Evolutionary conservation across 2,113 vertebrate genomes (phyloP).

Genomic region (Megalops atlanticus): DNA sequence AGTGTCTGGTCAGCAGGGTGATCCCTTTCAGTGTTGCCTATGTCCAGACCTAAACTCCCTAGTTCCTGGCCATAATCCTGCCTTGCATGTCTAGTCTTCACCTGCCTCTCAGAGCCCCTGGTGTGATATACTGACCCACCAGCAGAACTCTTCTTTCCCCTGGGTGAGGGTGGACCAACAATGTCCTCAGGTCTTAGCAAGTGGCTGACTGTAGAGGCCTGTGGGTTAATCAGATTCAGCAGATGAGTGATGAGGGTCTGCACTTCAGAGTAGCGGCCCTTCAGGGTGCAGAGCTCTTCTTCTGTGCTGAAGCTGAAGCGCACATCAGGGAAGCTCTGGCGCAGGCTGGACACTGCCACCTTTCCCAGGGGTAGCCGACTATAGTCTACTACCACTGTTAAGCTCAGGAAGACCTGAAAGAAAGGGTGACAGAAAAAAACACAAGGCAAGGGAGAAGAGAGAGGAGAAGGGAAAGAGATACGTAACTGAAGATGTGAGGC

Average conservation of each 20-base stretch:
- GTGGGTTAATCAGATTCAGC: conserved; percentile 41
- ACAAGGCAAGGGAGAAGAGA: too few relatives aligned
- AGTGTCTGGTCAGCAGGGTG: conserved; percentile 21
- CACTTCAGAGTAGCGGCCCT: conserved; percentile 57
- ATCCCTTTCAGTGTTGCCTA: not conserved
- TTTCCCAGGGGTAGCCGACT: conserved; percentile 64
- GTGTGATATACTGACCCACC: not conserved
- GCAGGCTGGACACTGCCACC: conserved; percentile 56
- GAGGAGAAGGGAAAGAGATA: not conserved
- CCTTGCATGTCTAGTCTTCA: rapidly evolving
- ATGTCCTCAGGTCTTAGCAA: not conserved
- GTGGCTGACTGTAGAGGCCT: conserved; percentile 1
- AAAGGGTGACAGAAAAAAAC: not conserved
- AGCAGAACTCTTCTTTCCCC: not conserved
- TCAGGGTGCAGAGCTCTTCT: conserved; percentile 46
- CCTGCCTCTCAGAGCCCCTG: not conserved
- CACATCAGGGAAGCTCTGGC: conserved; percentile 57
- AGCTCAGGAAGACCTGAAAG: conserved; percentile 50
- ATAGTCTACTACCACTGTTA: conserved; percentile 67
- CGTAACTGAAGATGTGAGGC: not conserved
- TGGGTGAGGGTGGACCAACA: rapidly evolving
- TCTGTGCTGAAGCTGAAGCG: conserved; percentile 47
- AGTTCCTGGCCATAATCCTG: not conserved
- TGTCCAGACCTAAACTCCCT: too few relatives aligned
- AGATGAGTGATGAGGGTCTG: conserved; percentile 57